Evolutionary conservation across 2,113 vertebrate genomes (phyloP).

Genomic region (Syngnathus typhle): DNA sequence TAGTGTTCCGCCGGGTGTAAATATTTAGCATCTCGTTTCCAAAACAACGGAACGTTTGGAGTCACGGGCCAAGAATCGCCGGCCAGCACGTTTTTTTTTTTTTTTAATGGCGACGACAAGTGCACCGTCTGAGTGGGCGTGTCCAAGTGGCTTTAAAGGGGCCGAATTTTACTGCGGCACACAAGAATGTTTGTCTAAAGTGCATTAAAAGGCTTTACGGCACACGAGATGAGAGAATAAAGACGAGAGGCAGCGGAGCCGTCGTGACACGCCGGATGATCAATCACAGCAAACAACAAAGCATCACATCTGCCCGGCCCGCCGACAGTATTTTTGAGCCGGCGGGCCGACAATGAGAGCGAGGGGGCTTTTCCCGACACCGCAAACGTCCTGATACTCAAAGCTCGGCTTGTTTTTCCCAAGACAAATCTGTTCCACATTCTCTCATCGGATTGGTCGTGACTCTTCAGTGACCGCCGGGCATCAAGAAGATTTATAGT

Average conservation of each 20-base stretch:
- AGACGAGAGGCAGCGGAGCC: conserved; percentile 22
- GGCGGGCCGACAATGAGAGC: conserved; percentile 30
- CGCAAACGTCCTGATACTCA: conserved; percentile 20
- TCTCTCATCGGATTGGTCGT: conserved; percentile 6
- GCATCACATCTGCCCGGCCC: conserved; percentile 7
- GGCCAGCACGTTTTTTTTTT: conserved; percentile 12
- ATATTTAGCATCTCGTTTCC: conserved; percentile 40
- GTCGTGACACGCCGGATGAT: conserved; percentile 23
- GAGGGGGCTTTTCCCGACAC: conserved; percentile 16
- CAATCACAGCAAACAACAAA: conserved; percentile 28
- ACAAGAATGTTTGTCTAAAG: conserved; percentile 39
- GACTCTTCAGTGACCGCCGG: conserved; percentile 4
- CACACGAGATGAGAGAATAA: conserved; percentile 45
- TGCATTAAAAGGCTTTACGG: conserved; percentile 3
- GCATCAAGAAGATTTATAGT: conserved; percentile 1
- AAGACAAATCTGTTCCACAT: conserved; percentile 39
- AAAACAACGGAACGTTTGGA: conserved; percentile 42
- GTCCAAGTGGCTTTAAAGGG: conserved; percentile 52
- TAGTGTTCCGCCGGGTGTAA: conserved; percentile 22
- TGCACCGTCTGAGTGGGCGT: conserved; percentile 50
- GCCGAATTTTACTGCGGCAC: conserved; percentile 38
- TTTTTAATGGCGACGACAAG: conserved; percentile 45
- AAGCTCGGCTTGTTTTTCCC: conserved; percentile 47
- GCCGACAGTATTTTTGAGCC: conserved; percentile 4
- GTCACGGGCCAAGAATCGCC: conserved; percentile 4